Percentiles rank a stretch among this genome's conserved stretches.
These are phyloP conservation scores for Eilema griseolum DNA, from an alignment of 2,888 invertebrate genomes.

Conservation along the genomic window DNA sequence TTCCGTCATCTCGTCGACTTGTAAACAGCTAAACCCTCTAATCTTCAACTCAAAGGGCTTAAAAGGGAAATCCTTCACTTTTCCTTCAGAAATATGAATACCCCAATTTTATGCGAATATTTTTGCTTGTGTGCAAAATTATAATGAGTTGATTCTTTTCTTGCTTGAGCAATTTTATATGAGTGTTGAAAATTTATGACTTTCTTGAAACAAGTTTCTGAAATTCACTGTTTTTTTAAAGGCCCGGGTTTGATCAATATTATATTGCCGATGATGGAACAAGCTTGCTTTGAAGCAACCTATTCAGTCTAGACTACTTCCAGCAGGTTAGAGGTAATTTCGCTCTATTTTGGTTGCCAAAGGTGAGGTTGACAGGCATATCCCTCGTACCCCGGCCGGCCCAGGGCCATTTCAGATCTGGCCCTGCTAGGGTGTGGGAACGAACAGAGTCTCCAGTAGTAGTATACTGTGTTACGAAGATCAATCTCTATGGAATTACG, in stretches of 20 bases:
- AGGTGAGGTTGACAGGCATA: too few relatives aligned
- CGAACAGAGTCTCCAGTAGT: too few relatives aligned
- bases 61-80: slow-evolving; percentile 7
- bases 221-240: not conserved
- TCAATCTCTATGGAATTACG: not conserved
- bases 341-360: too few relatives aligned
- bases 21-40: slow-evolving; percentile 9
- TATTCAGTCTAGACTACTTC: not conserved
- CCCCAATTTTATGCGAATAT: not conserved
- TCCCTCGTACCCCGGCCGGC: too few relatives aligned
- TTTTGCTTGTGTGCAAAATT: slow-evolving; percentile 8
- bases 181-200: not conserved
- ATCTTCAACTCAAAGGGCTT: not conserved
- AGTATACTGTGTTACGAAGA: not conserved
- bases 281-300: not conserved
- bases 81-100: slow-evolving; percentile 4
- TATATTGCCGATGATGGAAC: not conserved
- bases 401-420: too few relatives aligned
- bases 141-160: not conserved
- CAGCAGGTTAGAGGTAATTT: too few relatives aligned
- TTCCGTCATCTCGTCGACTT: slow-evolving; percentile 9
- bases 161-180: not conserved
- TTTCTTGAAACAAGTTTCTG: not conserved
- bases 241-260: not conserved
- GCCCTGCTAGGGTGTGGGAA: too few relatives aligned